phyloP scores from a whole-genome alignment of 2,888 invertebrate species.

The Prostheceraeus crozeri region DNA sequence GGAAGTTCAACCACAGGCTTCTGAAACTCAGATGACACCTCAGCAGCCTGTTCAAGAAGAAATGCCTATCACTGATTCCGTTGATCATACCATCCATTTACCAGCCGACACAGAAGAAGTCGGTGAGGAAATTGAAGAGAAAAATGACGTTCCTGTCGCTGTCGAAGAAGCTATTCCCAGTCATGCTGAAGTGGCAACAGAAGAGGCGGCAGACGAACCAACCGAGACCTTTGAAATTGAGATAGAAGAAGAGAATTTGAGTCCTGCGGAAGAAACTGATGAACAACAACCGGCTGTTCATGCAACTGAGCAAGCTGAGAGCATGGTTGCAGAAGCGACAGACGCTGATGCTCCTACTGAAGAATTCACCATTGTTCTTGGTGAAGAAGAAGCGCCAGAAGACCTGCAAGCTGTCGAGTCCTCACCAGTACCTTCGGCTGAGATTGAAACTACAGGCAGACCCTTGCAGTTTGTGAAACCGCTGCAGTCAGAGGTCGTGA shows the following conservation, averaged over 20 bases:
- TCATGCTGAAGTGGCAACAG: neutral
- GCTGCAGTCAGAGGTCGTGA: no score
- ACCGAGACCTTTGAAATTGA: slow-evolving; percentile 21
- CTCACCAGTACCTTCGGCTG: no score
- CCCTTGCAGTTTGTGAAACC: no score
- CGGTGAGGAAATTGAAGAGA: slow-evolving; percentile 37
- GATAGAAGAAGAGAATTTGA: neutral
- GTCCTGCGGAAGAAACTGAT: neutral
- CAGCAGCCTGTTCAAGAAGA: no score
- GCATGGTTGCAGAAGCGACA: slow-evolving; percentile 33
- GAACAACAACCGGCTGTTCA: slow-evolving; percentile 10
- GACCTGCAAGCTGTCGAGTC: neutral
- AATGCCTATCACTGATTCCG: no score
- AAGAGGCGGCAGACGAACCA: slow-evolving; percentile 1
- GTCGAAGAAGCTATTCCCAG: neutral
- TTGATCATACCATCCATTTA: slow-evolving; percentile 10
- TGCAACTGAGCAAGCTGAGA: neutral
- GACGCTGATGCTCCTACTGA: slow-evolving; percentile 42
- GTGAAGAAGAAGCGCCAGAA: neutral
- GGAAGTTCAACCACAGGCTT: no score
- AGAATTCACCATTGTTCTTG: slow-evolving; percentile 13
- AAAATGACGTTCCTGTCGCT: no score
- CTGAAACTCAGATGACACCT: no score
- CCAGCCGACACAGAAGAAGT: slow-evolving; percentile 35
- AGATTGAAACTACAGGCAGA: no score